Conservation (phyloP, 2,888 invertebrate species). For the Drosophila borborema region DNA sequence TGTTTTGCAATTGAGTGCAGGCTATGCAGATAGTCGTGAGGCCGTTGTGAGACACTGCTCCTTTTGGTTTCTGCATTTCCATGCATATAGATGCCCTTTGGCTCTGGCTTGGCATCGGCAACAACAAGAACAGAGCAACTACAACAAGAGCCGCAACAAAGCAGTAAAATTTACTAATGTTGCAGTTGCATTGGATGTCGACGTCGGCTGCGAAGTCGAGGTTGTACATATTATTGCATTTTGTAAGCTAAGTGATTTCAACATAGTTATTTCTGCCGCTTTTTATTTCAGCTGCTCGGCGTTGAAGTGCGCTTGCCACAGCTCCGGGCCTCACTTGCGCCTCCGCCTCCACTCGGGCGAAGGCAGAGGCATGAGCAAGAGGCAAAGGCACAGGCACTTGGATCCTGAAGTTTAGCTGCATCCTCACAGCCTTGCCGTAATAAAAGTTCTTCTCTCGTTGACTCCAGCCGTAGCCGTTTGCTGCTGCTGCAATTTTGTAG, state of each 20-base stretch:
- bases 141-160: conserved; percentile 50
- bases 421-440: conserved; percentile 34
- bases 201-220: conserved; percentile 18
- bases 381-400: conserved; percentile 13
- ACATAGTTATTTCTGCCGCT: conserved; percentile 61
- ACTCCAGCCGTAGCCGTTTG: conserved; percentile 5
- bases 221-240: conserved; percentile 62
- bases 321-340: conserved; percentile 6
- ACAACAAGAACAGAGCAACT: conserved; percentile 8
- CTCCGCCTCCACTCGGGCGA: conserved; percentile 11
- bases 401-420: conserved; percentile 33
- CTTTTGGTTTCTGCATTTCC: conserved; percentile 26
- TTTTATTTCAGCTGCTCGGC: conserved; percentile 45
- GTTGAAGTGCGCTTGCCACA: conserved; percentile 9
- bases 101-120: conserved; percentile 36
- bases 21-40: conserved; percentile 10
- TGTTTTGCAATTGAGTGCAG: neutral
- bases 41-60: neutral
- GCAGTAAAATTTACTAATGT: conserved; percentile 69
- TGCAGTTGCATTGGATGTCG: conserved; percentile 44
- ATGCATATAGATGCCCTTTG: conserved; percentile 54
- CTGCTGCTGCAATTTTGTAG: conserved; percentile 22
- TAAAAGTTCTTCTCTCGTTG: conserved; percentile 43
- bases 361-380: neutral
- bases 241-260: conserved; percentile 71